Evolutionary conservation across 2,113 vertebrate species (phyloP), one percentile per base, ranked within the genome.

Genomic region (Prolemur simus): DNA sequence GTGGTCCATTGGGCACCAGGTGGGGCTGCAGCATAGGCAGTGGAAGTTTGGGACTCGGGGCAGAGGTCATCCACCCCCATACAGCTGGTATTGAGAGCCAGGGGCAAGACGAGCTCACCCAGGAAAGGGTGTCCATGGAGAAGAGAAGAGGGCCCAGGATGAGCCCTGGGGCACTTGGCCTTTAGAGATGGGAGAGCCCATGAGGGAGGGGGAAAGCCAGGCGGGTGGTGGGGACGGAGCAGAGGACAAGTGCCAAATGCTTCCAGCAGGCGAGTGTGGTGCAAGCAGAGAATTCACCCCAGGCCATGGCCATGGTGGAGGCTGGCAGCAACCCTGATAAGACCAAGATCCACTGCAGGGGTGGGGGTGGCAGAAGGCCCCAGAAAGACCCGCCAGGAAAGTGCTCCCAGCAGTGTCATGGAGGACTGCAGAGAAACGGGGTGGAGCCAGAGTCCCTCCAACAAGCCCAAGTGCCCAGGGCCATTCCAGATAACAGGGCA

Each of bases 191-290:
- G 39, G 71, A 66, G 64, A 74, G 49, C 32, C 60, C 49, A 17
- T 0, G 2, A 6, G 20, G 73, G 52, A 39, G 42, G 42, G 74
- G 42, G 20, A 17, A 58, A 77, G 27, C 14, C 11, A 34, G 54
- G 25, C 18, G 63, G 0, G 18, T 2, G 1, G 29, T 18, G 56
- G 56, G 32, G 81, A 27, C 18, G 39, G 20, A 25, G 0, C 5
- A 1, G 21, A 27, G 58, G 37, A 52, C 5, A 1, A 12, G 45
- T 17, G 42, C 49, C 45, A 17, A 15, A 9, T 0, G n/a, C 49
- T 0, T 20, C 0, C 49, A 66, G 11, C 1, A 3, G 27, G 49
- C 23, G 1, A 34, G 39, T 1, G 6, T 9, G 4, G 29, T 25
- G n/a, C 47, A 8, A 39, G 17, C 23, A 2, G 39, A 80, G 78